Conservation (phyloP, 2,888 invertebrate genomes). For the Ypsolopha scabrella region DNA sequence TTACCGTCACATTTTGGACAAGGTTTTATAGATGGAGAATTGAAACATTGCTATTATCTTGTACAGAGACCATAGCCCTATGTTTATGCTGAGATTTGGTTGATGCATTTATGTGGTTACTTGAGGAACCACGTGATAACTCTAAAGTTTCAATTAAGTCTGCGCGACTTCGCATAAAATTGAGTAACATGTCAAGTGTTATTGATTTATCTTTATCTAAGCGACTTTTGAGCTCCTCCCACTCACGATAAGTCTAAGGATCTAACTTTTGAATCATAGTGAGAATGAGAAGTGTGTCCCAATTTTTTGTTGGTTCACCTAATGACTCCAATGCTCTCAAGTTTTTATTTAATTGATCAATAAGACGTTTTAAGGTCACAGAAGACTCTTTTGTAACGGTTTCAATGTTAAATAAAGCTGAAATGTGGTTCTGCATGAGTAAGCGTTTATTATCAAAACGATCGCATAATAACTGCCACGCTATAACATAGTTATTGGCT, state of each 20-base stretch:
- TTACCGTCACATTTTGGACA: neutral
- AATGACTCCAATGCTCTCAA: conserved; percentile 12
- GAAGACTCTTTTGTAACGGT: too few relatives aligned
- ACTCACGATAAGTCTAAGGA: conserved; percentile 14
- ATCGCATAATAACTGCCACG: too few relatives aligned
- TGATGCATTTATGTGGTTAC: neutral
- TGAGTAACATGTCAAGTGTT: too few relatives aligned
- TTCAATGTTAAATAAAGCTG: neutral
- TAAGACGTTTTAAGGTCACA: too few relatives aligned
- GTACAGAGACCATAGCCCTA: conserved; percentile 1
- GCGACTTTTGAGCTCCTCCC: conserved; percentile 9
- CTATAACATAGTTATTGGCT: too few relatives aligned
- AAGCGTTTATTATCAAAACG: conserved; percentile 4
- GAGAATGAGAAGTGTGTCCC: conserved; percentile 11
- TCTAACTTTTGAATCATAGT: conserved; percentile 9
- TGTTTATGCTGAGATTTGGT: neutral
- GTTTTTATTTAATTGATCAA: conserved; percentile 11
- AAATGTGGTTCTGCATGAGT: neutral
- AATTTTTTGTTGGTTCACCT: conserved; percentile 10
- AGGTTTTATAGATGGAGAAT: neutral
- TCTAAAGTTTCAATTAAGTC: too few relatives aligned
- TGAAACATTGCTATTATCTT: neutral
- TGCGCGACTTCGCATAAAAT: too few relatives aligned
- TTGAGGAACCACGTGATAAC: too few relatives aligned
- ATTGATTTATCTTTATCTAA: neutral